Base-by-base conservation (phyloP, 2,888 invertebrate genomes). In the Stegophylla sp. region DNA sequence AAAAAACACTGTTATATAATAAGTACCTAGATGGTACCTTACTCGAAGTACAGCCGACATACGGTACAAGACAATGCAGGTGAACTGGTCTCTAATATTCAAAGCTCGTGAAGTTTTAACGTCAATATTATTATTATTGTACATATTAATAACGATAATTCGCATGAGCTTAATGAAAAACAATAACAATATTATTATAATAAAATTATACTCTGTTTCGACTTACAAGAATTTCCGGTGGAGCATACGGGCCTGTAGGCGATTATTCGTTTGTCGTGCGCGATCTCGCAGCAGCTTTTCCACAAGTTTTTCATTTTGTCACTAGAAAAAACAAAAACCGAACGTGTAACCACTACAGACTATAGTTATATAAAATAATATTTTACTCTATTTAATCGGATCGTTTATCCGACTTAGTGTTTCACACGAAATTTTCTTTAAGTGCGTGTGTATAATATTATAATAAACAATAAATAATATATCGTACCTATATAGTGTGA, bases 141-240 rank as follows among this genome's bases (percentile, higher is more conserved):
- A 3, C 3, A n/a, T 53, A 53, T 13, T 45, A 45, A 3, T 43
- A 43, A 20, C 43, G 43, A 20, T 5, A 63, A 41, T 9, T 34
- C 3, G 2, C 1, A 13, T 5, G 28, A 13, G 4, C 10, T 41
- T 15, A 17, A 41, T 61, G n/a, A 61, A 61, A 23, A 56, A 56
- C 23, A 23, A 28, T 26, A 26, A 59, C 20, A 12, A n/a, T n/a
- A n/a, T n/a, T n/a, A n/a, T n/a, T n/a, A n/a, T 43, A 41, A 28
- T 17, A 64, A 73, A 9, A 28, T 20, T 28, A 26, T n/a, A n/a
- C n/a, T n/a, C n/a, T n/a, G n/a, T n/a, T n/a, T 66, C 26, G 10
- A 66, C 75, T 75, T 75, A 75, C 75, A 75, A 51, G 75, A 75
- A 66, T 75, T 75, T 43, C 43, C 75, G 9, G n/a, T n/a, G 43